Conservation (phyloP, 2,113 vertebrate species). For the Triplophysa siluroides region DNA sequence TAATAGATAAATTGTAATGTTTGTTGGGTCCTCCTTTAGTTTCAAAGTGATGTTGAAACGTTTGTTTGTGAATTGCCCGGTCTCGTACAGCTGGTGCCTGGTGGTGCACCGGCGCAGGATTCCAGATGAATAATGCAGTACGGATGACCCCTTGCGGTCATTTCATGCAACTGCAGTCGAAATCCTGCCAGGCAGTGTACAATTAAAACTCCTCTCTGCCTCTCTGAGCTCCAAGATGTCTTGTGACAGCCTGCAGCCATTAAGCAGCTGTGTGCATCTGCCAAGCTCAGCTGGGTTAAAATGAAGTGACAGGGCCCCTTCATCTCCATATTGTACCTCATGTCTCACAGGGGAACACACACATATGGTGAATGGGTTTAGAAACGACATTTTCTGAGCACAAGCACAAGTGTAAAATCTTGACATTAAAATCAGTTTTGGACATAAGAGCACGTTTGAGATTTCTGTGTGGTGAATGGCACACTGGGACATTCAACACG, state of each 20-base stretch:
- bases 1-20: no score
- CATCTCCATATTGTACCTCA: slow-evolving; percentile 67
- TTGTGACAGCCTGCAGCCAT: slow-evolving; percentile 78
- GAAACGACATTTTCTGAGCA: neutral
- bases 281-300: slow-evolving; percentile 69
- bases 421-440: neutral
- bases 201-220: slow-evolving; percentile 74
- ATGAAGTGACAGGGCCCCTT: slow-evolving; percentile 72
- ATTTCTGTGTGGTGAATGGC: neutral
- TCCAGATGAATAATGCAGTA: slow-evolving; percentile 55
- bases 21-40: no score
- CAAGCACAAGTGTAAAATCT: neutral
- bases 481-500: neutral
- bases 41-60: no score
- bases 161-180: slow-evolving; percentile 69
- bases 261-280: slow-evolving; percentile 80
- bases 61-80: no score
- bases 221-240: slow-evolving; percentile 68
- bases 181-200: slow-evolving; percentile 71
- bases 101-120: neutral
- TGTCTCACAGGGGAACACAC: slow-evolving; percentile 66
- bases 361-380: slow-evolving; percentile 3
- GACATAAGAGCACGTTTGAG: neutral
- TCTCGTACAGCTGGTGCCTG: no score
- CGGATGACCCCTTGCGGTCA: slow-evolving; percentile 74